A percentile compares a stretch with the other conserved stretches of the same genome.
These are phyloP conservation scores for Hydrophis major DNA, from an alignment of 2,797 vertebrate species.

Conservation along the genomic window DNA sequence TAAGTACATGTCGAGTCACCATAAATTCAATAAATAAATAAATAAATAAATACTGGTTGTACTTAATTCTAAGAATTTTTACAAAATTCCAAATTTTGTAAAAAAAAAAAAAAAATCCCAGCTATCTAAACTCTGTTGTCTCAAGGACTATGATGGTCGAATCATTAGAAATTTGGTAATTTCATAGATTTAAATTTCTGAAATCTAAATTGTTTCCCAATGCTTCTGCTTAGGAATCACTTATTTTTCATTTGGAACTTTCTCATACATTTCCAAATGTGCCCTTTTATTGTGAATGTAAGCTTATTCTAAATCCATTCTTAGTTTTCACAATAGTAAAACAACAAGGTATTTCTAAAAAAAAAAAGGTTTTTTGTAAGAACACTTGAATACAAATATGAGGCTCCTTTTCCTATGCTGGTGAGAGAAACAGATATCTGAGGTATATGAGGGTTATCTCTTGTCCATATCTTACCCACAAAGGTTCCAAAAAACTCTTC, in stretches of 20 bases:
- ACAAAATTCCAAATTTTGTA: neutral
- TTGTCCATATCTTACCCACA: neutral
- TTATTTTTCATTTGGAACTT: neutral
- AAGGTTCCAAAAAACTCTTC: neutral
- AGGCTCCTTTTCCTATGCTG: neutral
- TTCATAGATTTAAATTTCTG: neutral
- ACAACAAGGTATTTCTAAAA: neutral
- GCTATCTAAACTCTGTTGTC: neutral
- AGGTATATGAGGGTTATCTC: neutral
- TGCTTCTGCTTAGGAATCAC: neutral
- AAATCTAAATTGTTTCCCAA: neutral
- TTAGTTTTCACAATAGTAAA: neutral
- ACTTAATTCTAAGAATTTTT: neutral
- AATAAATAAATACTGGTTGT: neutral
- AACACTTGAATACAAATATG: neutral
- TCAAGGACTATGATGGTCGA: neutral
- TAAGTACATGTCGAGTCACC: neutral
- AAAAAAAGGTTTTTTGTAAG: neutral
- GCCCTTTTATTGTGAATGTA: neutral
- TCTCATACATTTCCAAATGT: neutral
- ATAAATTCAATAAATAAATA: too few species aligned
- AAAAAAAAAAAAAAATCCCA: neutral
- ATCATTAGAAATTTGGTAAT: neutral
- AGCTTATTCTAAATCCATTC: neutral
- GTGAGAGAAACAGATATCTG: neutral